Base-by-base conservation (phyloP, 2,113 vertebrate species). In the Piprites chloris region DNA sequence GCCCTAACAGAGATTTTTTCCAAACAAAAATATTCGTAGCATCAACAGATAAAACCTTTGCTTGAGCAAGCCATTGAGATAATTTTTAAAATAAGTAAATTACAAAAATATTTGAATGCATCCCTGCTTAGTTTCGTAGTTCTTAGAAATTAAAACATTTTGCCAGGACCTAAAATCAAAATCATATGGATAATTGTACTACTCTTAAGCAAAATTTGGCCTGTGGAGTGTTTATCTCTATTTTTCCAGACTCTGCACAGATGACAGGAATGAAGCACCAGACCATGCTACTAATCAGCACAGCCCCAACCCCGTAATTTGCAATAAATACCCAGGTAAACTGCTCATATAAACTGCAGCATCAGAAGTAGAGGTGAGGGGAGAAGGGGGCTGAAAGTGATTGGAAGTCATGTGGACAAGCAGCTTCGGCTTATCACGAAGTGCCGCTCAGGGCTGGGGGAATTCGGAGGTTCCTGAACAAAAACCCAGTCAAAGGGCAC, bases 1-100 rank as follows among this genome's bases (percentile, higher is more conserved):
- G 92, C 83, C 88, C 93, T 88, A 93, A 90, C 90, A 94, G 49
- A 93, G 82, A 86, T 62, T 75, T 71, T 50, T 91, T 85, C 76
- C 77, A 89, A 86, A 93, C 83, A 96, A 90, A 93, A 92, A 83
- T 78, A 93, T 78, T 78, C 85, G 79, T 30, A 89, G 39, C 35
- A 90, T 72, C 66, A 66, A 89, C 63, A 95, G 79, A 52, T n/a
- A 37, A 71, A 27, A 15, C 11, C 35, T 76, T 81, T 28, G 59
- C 9, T 84, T 30, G 5, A 73, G 23, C 35, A 67, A 35, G 35
- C 24, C 46, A 68, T 2, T 0, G 1, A 85, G 32, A 46, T n/a
- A 30, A 86, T 26, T 24, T 80, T 75, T 33, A 67, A 87, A 87
- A 46, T 9, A 52, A 41, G 55, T 7, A 50, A 61, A 52, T 37